Conservation (phyloP, 2,888 invertebrate species). For the Trilocha varians region DNA sequence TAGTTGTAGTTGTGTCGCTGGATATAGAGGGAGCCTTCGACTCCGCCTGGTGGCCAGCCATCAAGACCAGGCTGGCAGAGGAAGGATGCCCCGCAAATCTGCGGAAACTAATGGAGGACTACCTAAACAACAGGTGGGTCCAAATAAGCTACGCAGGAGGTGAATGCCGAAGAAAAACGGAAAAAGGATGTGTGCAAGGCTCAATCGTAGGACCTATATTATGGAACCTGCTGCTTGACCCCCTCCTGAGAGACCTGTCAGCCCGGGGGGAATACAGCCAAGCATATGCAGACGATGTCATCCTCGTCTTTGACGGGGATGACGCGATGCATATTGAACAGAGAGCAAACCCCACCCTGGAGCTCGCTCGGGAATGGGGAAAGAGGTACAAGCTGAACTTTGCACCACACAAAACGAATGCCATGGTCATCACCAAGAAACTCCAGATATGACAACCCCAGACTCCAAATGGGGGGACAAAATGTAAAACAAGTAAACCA, state of each 20-base stretch:
- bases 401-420: too few species aligned
- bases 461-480: too few species aligned
- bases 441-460: too few species aligned
- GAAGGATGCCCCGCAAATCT: slow-evolving; percentile 4
- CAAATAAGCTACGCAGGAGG: background rate
- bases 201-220: too few species aligned
- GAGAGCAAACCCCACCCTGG: slow-evolving; percentile 11
- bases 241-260: background rate
- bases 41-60: too few species aligned
- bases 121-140: slow-evolving; percentile 3
- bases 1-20: background rate
- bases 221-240: slow-evolving; percentile 14
- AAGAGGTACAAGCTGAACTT: slow-evolving; percentile 1
- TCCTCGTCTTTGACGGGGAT: slow-evolving; percentile 7
- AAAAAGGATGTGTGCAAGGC: slow-evolving; percentile 9
- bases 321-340: slow-evolving; percentile 4
- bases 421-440: too few species aligned
- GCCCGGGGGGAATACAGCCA: slow-evolving; percentile 11
- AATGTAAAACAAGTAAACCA: background rate
- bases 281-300: slow-evolving; percentile 5
- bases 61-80: too few species aligned
- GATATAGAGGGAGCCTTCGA: too few species aligned
- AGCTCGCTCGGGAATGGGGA: background rate
- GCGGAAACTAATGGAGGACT: slow-evolving; percentile 4
- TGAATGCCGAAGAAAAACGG: background rate